Percentiles rank a stretch among this genome's conserved stretches.
These are phyloP conservation scores for Contarinia nasturtii DNA, from an alignment of 1,140 invertebrate species.

Conservation along the genomic window DNA sequence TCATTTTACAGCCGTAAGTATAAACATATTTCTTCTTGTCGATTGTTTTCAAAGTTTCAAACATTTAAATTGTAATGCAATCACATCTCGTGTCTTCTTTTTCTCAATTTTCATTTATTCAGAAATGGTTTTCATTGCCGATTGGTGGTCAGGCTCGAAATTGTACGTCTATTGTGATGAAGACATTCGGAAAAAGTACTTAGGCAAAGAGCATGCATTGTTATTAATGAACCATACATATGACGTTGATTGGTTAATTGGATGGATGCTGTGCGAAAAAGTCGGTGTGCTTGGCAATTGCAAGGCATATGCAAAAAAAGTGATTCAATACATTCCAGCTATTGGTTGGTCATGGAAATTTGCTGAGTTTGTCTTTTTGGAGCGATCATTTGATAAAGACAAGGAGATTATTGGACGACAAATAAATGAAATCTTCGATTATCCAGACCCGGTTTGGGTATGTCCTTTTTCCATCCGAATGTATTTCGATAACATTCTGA, in stretches of 20 bases:
- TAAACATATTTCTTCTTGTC: constrained; percentile 1
- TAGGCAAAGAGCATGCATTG: constrained; percentile 75
- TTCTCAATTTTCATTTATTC: too few relatives aligned
- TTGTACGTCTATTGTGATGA: constrained; percentile 57
- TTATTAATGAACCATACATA: constrained; percentile 90
- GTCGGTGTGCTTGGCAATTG: constrained; percentile 64
- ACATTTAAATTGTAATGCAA: not conserved
- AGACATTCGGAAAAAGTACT: constrained; percentile 55
- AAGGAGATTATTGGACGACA: constrained; percentile 60
- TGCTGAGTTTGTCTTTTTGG: constrained; percentile 80
- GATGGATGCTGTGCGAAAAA: constrained; percentile 71
- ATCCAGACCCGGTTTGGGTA: constrained; percentile 77
- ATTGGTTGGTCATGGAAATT: constrained; percentile 92
- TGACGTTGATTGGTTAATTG: constrained; percentile 87
- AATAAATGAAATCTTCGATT: constrained; percentile 61
- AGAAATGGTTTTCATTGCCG: constrained; percentile 82
- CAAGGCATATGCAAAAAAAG: constrained; percentile 89
- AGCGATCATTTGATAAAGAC: constrained; percentile 81
- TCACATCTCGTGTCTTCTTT: not conserved
- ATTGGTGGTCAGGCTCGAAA: constrained; percentile 78
- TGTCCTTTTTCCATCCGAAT: constrained; percentile 14
- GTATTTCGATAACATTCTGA: not conserved
- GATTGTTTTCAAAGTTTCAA: not conserved
- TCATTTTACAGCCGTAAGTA: constrained; percentile 81
- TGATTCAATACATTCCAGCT: constrained; percentile 76